Evolutionary conservation across 1,140 invertebrate genomes (phyloP).

Genomic region (Mya arenaria): DNA sequence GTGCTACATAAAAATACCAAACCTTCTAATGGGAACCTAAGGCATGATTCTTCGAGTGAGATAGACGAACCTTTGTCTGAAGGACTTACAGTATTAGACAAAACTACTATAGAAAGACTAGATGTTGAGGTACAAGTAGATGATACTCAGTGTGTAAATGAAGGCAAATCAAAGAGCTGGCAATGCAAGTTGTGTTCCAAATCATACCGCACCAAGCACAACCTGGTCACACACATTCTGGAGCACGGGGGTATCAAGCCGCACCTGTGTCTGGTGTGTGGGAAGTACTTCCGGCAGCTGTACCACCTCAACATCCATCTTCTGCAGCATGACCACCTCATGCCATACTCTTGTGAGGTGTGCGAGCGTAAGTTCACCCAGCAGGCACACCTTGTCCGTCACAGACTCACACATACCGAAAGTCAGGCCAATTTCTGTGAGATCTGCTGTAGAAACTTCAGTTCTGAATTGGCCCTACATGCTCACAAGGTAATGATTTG

Average conservation of each 20-base stretch:
- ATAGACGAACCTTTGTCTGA: constrained; percentile 12
- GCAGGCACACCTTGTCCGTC: constrained; percentile 80
- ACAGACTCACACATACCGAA: constrained; percentile 74
- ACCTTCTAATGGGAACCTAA: too few relatives aligned
- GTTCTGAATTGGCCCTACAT: constrained; percentile 60
- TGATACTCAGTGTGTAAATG: constrained; percentile 71
- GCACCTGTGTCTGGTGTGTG: constrained; percentile 78
- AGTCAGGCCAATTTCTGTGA: constrained; percentile 84
- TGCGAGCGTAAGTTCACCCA: constrained; percentile 79
- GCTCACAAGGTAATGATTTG: constrained; percentile 61
- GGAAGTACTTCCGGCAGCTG: constrained; percentile 79
- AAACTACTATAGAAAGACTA: constrained; percentile 61
- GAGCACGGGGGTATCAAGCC: constrained; percentile 79
- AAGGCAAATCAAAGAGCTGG: constrained; percentile 76
- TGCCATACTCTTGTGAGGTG: constrained; percentile 76
- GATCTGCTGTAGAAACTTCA: constrained; percentile 83
- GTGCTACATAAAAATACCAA: too few relatives aligned
- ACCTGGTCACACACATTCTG: constrained; percentile 79
- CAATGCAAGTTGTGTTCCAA: constrained; percentile 77
- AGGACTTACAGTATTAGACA: constrained; percentile 38
- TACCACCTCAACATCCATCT: constrained; percentile 79
- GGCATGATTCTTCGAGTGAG: too few relatives aligned
- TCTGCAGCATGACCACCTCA: constrained; percentile 79
- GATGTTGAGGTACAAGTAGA: constrained; percentile 76
- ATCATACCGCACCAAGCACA: constrained; percentile 79